Percentiles rank a stretch among this genome's conserved stretches.
Evolutionary conservation across 35 echinoderm and acorn worm genomes (phyloP).

Genomic region (Diadema setosum): DNA sequence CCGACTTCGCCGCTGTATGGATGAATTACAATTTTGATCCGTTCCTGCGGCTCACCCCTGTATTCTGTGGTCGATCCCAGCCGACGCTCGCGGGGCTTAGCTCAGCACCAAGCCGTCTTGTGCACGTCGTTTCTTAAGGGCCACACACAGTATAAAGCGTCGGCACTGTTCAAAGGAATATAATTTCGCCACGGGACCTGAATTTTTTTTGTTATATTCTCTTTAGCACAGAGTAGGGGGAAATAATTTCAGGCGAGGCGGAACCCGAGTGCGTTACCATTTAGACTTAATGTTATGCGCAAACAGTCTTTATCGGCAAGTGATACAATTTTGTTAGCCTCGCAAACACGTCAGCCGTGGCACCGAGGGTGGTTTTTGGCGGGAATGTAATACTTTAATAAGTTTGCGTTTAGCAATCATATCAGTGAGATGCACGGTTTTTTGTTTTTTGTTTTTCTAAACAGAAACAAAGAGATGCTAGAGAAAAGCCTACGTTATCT

Average conservation of each 20-base stretch:
- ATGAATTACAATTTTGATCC: neutral
- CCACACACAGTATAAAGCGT: neutral
- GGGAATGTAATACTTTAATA: no score
- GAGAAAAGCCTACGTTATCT: no score
- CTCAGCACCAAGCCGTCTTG: neutral
- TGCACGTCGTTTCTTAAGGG: neutral
- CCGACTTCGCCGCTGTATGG: neutral
- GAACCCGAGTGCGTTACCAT: neutral
- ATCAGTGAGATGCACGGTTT: no score
- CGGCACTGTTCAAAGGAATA: neutral
- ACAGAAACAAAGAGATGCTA: no score
- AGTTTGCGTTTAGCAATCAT: no score
- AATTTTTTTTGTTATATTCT: slow-evolving; percentile 6
- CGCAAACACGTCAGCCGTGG: no score
- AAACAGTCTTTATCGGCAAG: neutral
- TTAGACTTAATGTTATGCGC: neutral
- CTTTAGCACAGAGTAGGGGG: neutral
- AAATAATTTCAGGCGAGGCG: neutral
- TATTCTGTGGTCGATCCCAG: neutral
- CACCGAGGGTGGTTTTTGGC: no score
- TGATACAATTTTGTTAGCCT: neutral
- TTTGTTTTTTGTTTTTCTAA: no score
- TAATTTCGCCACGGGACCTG: neutral
- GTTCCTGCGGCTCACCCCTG: neutral
- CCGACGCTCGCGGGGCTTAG: neutral